These are phyloP conservation scores for Ennomos erosarius DNA, from an alignment of 2,888 invertebrate species.

Conservation along the genomic window DNA sequence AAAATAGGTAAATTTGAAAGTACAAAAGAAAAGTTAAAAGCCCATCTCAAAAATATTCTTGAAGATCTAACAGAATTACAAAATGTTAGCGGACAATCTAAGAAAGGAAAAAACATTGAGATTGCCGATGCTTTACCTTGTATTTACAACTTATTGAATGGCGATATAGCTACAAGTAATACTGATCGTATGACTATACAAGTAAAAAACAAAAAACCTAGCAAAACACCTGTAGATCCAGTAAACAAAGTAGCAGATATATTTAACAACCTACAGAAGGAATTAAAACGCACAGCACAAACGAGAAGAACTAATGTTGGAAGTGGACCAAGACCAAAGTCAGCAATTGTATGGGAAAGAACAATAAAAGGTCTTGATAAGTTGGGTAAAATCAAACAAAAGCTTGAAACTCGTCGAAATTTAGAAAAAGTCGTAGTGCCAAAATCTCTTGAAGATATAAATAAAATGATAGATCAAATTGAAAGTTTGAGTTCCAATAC, in stretches of 20 bases:
- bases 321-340: conserved; percentile 54
- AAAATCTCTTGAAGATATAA: conserved; percentile 58
- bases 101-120: conserved; percentile 49
- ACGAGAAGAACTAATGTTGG: conserved; percentile 51
- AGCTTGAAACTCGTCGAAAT: conserved; percentile 52
- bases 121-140: conserved; percentile 69
- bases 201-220: conserved; percentile 23
- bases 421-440: conserved; percentile 30
- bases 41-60: conserved; percentile 68
- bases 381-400: conserved; percentile 28
- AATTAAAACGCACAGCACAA: conserved; percentile 44
- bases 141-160: conserved; percentile 62
- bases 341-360: conserved; percentile 70
- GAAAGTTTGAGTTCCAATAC: conserved; percentile 51
- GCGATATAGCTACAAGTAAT: conserved; percentile 5
- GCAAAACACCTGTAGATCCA: conserved; percentile 24
- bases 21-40: conserved; percentile 67
- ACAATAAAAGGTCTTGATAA: conserved; percentile 60
- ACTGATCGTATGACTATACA: neutral
- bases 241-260: conserved; percentile 55
- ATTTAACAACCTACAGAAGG: conserved; percentile 59
- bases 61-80: conserved; percentile 70
- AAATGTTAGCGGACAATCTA: conserved; percentile 51
- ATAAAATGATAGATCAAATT: conserved; percentile 52
- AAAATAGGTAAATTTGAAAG: conserved; percentile 41